Conservation (phyloP, 2,888 invertebrate genomes). For the Petrolisthes cinctipes region DNA sequence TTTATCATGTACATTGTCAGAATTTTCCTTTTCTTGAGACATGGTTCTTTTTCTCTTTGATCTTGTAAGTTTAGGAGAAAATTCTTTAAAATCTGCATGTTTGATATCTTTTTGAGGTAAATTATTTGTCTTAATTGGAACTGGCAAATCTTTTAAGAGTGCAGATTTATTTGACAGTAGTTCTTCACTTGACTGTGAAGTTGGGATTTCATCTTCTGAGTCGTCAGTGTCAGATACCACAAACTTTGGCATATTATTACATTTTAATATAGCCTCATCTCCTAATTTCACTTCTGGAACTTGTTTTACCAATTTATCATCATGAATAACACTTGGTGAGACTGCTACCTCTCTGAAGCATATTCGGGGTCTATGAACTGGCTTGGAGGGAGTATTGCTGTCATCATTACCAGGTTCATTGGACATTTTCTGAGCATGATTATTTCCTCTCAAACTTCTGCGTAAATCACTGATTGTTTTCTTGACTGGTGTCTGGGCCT, state of each 20-base stretch:
- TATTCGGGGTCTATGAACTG: conserved; percentile 10
- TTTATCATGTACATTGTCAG: not conserved
- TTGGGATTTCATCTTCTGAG: conserved; percentile 51
- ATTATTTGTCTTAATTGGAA: not conserved
- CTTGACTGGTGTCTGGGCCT: conserved; percentile 36
- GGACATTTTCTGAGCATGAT: not conserved
- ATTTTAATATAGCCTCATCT: not conserved
- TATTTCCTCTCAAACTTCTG: conserved; percentile 35
- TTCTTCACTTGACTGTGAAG: conserved; percentile 31
- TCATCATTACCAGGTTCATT: not conserved
- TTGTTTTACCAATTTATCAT: conserved; percentile 20
- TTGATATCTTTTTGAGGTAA: not conserved
- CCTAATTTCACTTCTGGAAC: conserved; percentile 28
- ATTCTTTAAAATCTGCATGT: not conserved
- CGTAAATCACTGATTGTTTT: conserved; percentile 44
- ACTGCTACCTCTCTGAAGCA: conserved; percentile 38
- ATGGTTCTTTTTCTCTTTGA: conserved; percentile 35
- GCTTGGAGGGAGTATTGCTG: not conserved
- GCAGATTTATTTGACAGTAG: not conserved
- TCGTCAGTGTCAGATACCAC: not conserved
- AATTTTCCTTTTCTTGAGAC: not conserved
- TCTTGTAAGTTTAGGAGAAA: not conserved
- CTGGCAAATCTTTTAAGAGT: not conserved
- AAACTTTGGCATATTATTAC: not conserved
- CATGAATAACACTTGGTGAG: conserved; percentile 37